phyloP scores from a whole-genome alignment of 2,888 invertebrate species.

The Alsophila aescularia region DNA sequence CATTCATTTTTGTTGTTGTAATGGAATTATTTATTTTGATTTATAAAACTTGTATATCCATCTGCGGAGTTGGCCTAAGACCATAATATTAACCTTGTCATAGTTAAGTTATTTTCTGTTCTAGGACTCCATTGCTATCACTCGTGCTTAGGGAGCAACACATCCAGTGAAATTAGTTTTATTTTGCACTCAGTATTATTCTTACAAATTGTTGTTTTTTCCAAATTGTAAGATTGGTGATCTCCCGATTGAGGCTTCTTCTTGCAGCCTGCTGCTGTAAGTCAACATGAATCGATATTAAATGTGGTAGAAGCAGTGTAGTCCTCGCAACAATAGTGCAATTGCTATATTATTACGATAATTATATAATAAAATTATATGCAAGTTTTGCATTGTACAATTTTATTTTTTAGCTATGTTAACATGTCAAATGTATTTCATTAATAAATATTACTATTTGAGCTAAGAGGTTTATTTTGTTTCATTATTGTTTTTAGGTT shows the following conservation, averaged over 20 bases:
- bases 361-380: slow-evolving; percentile 77
- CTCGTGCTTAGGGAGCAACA: slow-evolving; percentile 46
- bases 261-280: slow-evolving; percentile 55
- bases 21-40: slow-evolving; percentile 51
- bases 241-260: slow-evolving; percentile 71
- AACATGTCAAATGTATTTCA: slow-evolving; percentile 77
- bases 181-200: slow-evolving; percentile 80
- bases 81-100: slow-evolving; percentile 58
- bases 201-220: slow-evolving; percentile 63
- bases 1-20: slow-evolving; percentile 43
- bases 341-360: slow-evolving; percentile 71
- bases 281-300: slow-evolving; percentile 67
- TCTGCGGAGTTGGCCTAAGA: slow-evolving; percentile 72
- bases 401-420: slow-evolving; percentile 81
- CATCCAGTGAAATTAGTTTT: slow-evolving; percentile 77
- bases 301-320: slow-evolving; percentile 77
- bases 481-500: slow-evolving; percentile 62
- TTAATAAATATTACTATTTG: slow-evolving; percentile 80
- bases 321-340: slow-evolving; percentile 84
- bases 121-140: slow-evolving; percentile 64
- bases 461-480: slow-evolving; percentile 75
- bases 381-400: slow-evolving; percentile 82
- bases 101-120: slow-evolving; percentile 62
- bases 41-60: slow-evolving; percentile 53
- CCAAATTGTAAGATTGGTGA: slow-evolving; percentile 73